Conservation (phyloP, 2,888 invertebrate species). For the Andrena praecox region DNA sequence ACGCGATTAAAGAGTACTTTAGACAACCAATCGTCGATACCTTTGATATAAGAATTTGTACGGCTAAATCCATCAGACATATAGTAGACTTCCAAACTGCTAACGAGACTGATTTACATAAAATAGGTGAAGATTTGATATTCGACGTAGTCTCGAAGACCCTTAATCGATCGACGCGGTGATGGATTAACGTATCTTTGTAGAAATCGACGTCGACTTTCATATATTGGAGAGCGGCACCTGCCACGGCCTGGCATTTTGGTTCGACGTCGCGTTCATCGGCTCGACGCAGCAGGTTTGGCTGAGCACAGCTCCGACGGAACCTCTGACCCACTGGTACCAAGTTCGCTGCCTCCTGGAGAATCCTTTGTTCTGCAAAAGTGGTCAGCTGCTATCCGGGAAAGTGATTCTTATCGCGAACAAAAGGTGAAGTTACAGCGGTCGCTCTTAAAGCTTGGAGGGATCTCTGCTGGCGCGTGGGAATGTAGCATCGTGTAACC, state of each 20-base stretch:
- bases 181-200: slow-evolving; percentile 48
- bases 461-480: neutral
- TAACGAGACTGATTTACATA: slow-evolving; percentile 96
- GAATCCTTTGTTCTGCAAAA: slow-evolving; percentile 96
- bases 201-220: slow-evolving; percentile 97
- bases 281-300: slow-evolving; percentile 96
- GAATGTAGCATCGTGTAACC: neutral
- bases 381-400: slow-evolving; percentile 96
- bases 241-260: slow-evolving; percentile 98
- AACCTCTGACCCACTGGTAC: slow-evolving; percentile 99
- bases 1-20: slow-evolving; percentile 98
- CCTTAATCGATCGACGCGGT: neutral
- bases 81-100: slow-evolving; percentile 97
- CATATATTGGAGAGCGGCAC: slow-evolving; percentile 96
- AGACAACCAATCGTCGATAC: slow-evolving; percentile 99
- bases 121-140: slow-evolving; percentile 87
- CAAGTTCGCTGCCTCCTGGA: slow-evolving; percentile 98
- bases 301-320: slow-evolving; percentile 99
- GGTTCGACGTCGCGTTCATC: slow-evolving; percentile 99
- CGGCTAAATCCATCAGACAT: slow-evolving; percentile 97
- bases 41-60: slow-evolving; percentile 98
- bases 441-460: neutral
- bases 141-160: neutral
- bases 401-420: slow-evolving; percentile 95
- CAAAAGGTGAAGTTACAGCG: slow-evolving; percentile 88